Conservation (phyloP, 2,797 vertebrate species). For the Microctenopoma lineatum region DNA sequence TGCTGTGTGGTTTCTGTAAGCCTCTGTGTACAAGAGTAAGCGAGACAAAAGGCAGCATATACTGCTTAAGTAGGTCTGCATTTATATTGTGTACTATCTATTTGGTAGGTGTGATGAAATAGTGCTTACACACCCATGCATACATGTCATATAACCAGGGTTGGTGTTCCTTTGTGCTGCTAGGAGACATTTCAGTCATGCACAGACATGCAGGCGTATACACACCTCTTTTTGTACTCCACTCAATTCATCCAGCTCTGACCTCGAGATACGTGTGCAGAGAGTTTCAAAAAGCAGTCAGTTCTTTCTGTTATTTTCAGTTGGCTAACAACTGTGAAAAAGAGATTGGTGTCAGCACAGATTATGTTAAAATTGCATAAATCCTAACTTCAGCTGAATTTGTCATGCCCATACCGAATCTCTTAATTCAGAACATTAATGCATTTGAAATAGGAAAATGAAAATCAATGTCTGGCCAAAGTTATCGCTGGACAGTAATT, state of each 20-base stretch:
- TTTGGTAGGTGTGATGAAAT: conserved; percentile 49
- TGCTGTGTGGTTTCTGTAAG: conserved; percentile 27
- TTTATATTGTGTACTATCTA: conserved; percentile 30
- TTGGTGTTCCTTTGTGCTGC: conserved; percentile 44
- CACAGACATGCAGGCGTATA: conserved; percentile 22
- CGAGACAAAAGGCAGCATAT: conserved; percentile 10
- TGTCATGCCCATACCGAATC: conserved; percentile 1
- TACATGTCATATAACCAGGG: conserved; percentile 25
- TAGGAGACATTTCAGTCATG: conserved; percentile 45
- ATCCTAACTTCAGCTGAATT: conserved; percentile 11
- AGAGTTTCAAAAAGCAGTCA: conserved; percentile 13
- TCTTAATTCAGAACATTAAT: conserved; percentile 16
- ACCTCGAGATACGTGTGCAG: conserved; percentile 44
- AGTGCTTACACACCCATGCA: conserved; percentile 35
- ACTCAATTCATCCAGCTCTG: conserved; percentile 38
- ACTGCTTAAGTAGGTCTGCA: conserved; percentile 38
- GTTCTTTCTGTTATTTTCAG: neutral
- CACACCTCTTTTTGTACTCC: conserved; percentile 46
- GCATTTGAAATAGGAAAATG: conserved; percentile 2
- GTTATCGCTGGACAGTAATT: neutral
- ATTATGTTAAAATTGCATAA: conserved; percentile 23
- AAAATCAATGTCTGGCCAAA: neutral
- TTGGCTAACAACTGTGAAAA: conserved; percentile 10
- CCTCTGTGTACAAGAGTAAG: conserved; percentile 7
- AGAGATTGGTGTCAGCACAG: neutral